Percentiles rank a stretch among this genome's conserved stretches.
Evolutionary conservation across 1,140 invertebrate genomes (phyloP).

Genomic region (Colletes latitarsis): DNA sequence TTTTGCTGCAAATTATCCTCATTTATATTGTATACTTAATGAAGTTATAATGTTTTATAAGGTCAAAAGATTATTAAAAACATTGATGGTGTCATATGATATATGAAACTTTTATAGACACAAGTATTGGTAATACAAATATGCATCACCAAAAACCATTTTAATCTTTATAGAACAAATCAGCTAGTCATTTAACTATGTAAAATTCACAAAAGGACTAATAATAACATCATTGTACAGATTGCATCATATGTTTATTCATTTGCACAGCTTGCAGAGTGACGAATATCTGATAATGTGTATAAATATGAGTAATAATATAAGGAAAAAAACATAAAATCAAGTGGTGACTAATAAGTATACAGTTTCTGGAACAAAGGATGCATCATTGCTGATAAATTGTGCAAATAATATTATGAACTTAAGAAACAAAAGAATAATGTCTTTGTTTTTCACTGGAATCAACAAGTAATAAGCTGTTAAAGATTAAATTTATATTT

Average conservation of each 20-base stretch:
- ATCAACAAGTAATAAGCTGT: neutral
- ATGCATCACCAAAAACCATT: neutral
- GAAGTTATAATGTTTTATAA: constrained; percentile 18
- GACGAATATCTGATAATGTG: neutral
- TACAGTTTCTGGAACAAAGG: neutral
- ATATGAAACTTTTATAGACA: constrained; percentile 19
- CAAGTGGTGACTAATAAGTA: constrained; percentile 12
- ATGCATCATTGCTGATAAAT: neutral
- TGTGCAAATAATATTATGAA: neutral
- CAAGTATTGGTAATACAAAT: neutral
- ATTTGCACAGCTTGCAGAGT: neutral
- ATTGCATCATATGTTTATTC: constrained; percentile 16
- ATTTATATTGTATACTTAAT: neutral
- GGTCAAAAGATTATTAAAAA: constrained; percentile 22
- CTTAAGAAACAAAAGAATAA: neutral
- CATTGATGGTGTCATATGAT: neutral
- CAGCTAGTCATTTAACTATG: neutral
- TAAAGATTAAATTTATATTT: neutral
- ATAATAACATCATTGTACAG: constrained; percentile 4
- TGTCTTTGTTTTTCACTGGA: neutral
- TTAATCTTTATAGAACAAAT: neutral
- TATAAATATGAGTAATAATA: neutral
- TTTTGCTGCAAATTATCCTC: neutral
- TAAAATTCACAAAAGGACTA: neutral
- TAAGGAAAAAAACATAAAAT: neutral